Conservation (phyloP, 1,140 invertebrate species). For the Parapsyche elsis region DNA sequence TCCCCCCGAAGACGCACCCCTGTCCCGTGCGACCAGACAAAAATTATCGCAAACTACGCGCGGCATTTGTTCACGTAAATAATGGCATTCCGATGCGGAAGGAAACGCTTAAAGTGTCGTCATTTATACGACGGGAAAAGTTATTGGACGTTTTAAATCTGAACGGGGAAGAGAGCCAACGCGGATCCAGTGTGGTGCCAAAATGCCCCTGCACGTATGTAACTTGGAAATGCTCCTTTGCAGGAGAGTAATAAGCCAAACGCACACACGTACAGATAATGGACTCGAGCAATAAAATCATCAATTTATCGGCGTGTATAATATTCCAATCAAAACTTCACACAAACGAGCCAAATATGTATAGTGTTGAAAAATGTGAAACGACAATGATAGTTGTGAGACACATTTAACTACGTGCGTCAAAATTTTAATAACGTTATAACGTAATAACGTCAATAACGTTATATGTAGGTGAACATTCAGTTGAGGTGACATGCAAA, state of each 20-base stretch:
- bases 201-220: not conserved
- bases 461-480: too few relatives aligned
- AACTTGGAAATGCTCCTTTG: not conserved
- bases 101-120: constrained; percentile 18
- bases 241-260: not conserved
- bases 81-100: constrained; percentile 21
- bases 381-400: not conserved
- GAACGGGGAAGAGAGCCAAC: not conserved
- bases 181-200: not conserved
- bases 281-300: too few relatives aligned
- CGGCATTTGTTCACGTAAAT: not conserved
- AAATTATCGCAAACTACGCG: constrained; percentile 15
- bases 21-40: not conserved
- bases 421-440: too few relatives aligned
- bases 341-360: too few relatives aligned
- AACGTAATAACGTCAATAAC: too few relatives aligned
- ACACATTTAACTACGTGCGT: not conserved
- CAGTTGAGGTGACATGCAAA: too few relatives aligned
- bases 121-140: constrained; percentile 21
- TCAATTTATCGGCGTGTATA: too few relatives aligned
- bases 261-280: not conserved
- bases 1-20: not conserved
- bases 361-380: too few relatives aligned
- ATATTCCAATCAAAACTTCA: too few relatives aligned
- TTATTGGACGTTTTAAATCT: constrained; percentile 14